Conservation (phyloP, 2,888 invertebrate genomes). For the Caenorhabditis virilis region DNA sequence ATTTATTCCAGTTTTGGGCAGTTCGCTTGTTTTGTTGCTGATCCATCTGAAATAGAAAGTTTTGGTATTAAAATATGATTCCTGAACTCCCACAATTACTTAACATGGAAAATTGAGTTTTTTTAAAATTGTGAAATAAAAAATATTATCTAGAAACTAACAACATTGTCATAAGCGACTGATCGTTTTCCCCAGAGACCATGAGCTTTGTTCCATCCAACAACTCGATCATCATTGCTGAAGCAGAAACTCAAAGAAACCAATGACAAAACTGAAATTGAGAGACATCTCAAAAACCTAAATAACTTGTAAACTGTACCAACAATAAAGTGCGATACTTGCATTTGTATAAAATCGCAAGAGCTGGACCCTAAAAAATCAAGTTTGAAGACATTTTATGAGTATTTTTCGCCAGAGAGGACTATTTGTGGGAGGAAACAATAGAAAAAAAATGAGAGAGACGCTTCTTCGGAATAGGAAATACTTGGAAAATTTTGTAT, state of each 20-base stretch:
- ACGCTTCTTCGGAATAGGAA: too few relatives aligned
- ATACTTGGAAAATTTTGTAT: too few relatives aligned
- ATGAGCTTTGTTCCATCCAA: conserved; percentile 51
- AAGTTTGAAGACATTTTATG: conserved; percentile 2
- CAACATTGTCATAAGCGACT: neutral
- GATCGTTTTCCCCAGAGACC: conserved; percentile 53
- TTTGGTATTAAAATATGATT: too few relatives aligned
- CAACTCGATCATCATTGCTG: conserved; percentile 31
- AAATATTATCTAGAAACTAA: too few relatives aligned
- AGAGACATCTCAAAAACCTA: neutral
- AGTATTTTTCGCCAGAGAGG: too few relatives aligned
- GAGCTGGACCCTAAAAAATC: neutral
- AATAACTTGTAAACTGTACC: neutral
- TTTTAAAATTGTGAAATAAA: too few relatives aligned
- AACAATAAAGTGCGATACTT: neutral
- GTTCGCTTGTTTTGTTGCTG: conserved; percentile 36
- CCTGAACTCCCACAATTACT: too few relatives aligned
- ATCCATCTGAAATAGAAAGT: neutral
- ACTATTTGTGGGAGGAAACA: neutral
- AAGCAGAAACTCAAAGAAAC: conserved; percentile 7
- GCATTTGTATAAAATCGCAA: neutral
- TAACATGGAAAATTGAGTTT: too few relatives aligned
- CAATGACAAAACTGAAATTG: conserved; percentile 13
- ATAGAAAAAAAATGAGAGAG: neutral
- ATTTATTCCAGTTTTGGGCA: conserved; percentile 47